Conservation (phyloP, 2,888 invertebrate genomes). For the Oligia strigilis region DNA sequence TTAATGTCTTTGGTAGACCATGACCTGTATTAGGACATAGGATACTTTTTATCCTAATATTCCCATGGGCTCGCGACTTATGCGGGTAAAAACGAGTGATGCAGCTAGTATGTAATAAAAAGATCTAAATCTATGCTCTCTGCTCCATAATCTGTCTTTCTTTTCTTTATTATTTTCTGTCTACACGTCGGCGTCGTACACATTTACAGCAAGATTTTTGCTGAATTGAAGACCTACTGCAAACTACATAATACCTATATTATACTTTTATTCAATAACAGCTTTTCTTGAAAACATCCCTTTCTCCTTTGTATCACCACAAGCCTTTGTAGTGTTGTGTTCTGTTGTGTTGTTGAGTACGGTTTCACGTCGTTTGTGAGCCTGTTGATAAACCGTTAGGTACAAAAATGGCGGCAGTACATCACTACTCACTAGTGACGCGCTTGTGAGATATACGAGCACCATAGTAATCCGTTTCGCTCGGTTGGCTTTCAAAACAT, state of each 20-base stretch:
- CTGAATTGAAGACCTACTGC: neutral
- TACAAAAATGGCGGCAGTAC: slow-evolving; percentile 55
- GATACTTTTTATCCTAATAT: neutral
- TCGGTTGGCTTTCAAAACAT: slow-evolving; percentile 50
- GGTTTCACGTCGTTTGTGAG: slow-evolving; percentile 43
- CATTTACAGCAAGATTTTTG: neutral
- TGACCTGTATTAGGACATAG: neutral
- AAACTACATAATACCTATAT: slow-evolving; percentile 18
- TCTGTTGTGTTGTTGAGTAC: slow-evolving; percentile 41
- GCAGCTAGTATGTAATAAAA: neutral
- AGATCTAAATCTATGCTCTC: neutral
- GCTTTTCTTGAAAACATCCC: slow-evolving; percentile 30
- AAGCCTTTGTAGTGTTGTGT: slow-evolving; percentile 42
- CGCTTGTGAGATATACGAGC: slow-evolving; percentile 39
- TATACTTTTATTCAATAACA: slow-evolving; percentile 40
- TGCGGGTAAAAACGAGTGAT: neutral
- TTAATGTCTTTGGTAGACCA: too few species aligned
- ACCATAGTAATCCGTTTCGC: slow-evolving; percentile 54
- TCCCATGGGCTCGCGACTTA: neutral
- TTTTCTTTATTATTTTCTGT: neutral
- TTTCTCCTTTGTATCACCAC: slow-evolving; percentile 31
- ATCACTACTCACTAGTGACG: slow-evolving; percentile 56
- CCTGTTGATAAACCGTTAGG: slow-evolving; percentile 42
- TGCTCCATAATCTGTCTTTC: neutral
- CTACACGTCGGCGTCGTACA: neutral